These are phyloP conservation scores for Nomada hirtipes DNA, from an alignment of 2,888 invertebrate genomes.

Conservation along the genomic window DNA sequence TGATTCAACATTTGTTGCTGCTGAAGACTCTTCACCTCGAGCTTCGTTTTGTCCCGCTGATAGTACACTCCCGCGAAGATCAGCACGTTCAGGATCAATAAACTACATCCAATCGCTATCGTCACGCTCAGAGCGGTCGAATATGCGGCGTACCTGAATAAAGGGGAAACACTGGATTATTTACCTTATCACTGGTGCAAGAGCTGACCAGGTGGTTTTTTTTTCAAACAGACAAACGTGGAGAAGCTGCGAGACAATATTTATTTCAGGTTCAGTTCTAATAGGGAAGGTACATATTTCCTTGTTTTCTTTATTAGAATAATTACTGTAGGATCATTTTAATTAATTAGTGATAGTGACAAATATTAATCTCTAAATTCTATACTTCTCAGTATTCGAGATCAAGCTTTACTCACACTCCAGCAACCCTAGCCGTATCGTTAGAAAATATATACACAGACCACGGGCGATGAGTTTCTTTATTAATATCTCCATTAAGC, in stretches of 20 bases:
- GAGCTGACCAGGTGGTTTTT: too few relatives aligned
- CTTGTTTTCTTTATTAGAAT: too few relatives aligned
- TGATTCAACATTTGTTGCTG: slow-evolving; percentile 90
- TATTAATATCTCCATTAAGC: slow-evolving; percentile 23
- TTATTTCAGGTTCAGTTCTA: too few relatives aligned
- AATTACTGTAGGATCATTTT: too few relatives aligned
- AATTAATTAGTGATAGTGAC: too few relatives aligned
- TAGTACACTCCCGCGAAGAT: slow-evolving; percentile 98
- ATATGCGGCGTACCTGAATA: slow-evolving; percentile 87
- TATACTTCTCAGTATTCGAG: too few relatives aligned
- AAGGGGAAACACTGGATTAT: not conserved
- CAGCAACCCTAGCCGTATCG: not conserved
- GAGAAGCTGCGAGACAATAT: too few relatives aligned
- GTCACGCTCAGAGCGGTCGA: slow-evolving; percentile 96
- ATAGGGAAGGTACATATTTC: too few relatives aligned
- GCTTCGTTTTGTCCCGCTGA: slow-evolving; percentile 92
- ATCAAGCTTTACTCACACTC: too few relatives aligned
- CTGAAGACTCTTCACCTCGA: slow-evolving; percentile 91
- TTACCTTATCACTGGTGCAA: not conserved
- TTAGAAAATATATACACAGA: not conserved
- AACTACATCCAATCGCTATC: slow-evolving; percentile 96
- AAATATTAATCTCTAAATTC: too few relatives aligned
- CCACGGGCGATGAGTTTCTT: not conserved
- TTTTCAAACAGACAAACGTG: too few relatives aligned
- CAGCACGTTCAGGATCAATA: slow-evolving; percentile 95